Base-by-base conservation (phyloP, 1,140 invertebrate genomes). In the Sinella curviseta region DNA sequence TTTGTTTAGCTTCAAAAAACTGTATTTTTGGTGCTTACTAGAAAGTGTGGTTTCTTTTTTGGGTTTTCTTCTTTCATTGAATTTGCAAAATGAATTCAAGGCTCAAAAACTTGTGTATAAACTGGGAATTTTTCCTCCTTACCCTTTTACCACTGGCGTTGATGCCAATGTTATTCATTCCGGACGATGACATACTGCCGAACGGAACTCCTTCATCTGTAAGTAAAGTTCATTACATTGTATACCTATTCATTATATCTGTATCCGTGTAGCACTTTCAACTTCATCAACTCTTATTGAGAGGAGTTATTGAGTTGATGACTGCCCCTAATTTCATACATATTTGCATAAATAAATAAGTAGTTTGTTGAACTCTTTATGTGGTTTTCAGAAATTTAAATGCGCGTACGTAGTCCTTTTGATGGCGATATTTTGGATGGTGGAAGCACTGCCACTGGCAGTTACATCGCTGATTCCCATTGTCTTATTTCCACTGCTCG, bases 371-470 rank as follows among this genome's bases (percentile, higher is more conserved):
- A n/a, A n/a, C n/a, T n/a, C n/a, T 30, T 30, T 74, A 74, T 33
- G 30, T 74, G 30, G 30, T 31, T 82, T 86, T 33, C 76, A 88
- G 88, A 87, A 87, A 82, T 83, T 85, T 75, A 83, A 86, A 86
- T 95, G 94, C 85, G 92, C 92, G 82, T 96, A 92, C 85, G 90
- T 93, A 0, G 89, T 96, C 0, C 79, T 94, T 1, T 85, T 96
- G 28, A 95, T 96, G 94, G 93, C 93, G 0, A 88, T 92, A 0
- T 96, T 91, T 85, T 97, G 94, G 94, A 91, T 96, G 74, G 90
- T 92, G 12, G 94, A 97, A 87, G 90, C 91, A 0, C 85, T 96
- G 16, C 94, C 94, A 0, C 87, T 96, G 14, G 90, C 93, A 0
- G 89, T 96, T 0, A 96, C 95, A 0, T 91, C 94, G 0, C 90